phyloP scores from a whole-genome alignment of 2,797 vertebrate genomes.

The Netta rufina region DNA sequence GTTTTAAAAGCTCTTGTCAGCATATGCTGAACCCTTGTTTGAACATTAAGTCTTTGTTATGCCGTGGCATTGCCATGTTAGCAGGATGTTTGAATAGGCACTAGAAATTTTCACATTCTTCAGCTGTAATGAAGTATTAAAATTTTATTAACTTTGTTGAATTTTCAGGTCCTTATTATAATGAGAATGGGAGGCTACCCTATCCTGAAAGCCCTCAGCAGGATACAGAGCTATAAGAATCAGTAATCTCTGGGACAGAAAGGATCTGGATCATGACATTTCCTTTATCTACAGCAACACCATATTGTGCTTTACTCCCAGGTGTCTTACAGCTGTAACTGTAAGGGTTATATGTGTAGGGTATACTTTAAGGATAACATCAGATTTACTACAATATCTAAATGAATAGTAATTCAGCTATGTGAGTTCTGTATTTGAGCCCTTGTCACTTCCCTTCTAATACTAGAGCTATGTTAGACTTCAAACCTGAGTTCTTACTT shows the following conservation, averaged over 20 bases:
- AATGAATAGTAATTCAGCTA: neutral
- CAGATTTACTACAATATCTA: neutral
- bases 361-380: neutral
- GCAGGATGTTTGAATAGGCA: neutral
- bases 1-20: neutral
- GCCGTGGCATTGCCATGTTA: neutral
- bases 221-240: neutral
- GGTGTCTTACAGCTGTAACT: neutral
- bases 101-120: neutral
- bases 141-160: neutral
- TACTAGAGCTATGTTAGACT: neutral
- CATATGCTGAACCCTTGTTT: neutral
- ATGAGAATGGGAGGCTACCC: neutral
- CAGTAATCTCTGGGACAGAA: neutral
- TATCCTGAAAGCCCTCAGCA: neutral
- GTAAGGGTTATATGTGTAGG: neutral
- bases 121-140: neutral
- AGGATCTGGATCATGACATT: neutral
- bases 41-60: neutral
- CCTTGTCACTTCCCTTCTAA: neutral
- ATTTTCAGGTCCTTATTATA: neutral
- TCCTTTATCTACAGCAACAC: neutral
- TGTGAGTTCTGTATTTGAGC: neutral
- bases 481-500: neutral
- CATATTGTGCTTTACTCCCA: fast-evolving